A percentile compares a stretch with the other conserved stretches of the same genome.
Evolutionary conservation across 2,113 vertebrate genomes (phyloP).

Genomic region (Nesospiza acunhae): DNA sequence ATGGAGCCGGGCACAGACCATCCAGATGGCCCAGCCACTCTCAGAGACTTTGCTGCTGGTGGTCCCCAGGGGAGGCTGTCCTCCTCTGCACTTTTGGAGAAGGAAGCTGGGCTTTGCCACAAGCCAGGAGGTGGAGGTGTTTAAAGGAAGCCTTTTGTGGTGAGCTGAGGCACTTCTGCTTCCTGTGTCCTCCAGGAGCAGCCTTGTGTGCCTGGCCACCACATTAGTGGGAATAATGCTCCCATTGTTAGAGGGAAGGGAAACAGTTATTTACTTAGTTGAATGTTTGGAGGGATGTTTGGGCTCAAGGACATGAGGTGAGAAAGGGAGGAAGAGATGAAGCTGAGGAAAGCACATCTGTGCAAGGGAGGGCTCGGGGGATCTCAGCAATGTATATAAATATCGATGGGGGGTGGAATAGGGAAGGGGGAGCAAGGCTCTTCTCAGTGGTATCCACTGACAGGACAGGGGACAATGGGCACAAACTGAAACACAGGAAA

Average conservation of each 20-base stretch:
- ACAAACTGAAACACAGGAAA: conserved; percentile 36
- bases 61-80: background rate
- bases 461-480: background rate
- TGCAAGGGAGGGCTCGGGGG: background rate
- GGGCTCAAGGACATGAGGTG: conserved; percentile 48
- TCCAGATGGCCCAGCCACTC: background rate
- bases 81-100: background rate
- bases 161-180: background rate
- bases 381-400: background rate
- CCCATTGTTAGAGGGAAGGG: conserved; percentile 47
- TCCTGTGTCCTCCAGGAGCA: conserved; percentile 30
- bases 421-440: background rate
- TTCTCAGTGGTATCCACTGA: background rate
- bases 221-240: background rate
- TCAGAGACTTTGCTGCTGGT: background rate
- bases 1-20: background rate
- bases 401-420: background rate
- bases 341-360: conserved; percentile 22
- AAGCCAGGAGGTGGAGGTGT: background rate
- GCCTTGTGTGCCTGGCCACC: background rate
- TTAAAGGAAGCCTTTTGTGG: conserved; percentile 29
- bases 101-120: background rate
- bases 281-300: conserved; percentile 41
- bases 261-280: conserved; percentile 42
- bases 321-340: conserved; percentile 52